Evolutionary conservation across 2,888 invertebrate genomes (phyloP).

Genomic region (Luperina testacea): DNA sequence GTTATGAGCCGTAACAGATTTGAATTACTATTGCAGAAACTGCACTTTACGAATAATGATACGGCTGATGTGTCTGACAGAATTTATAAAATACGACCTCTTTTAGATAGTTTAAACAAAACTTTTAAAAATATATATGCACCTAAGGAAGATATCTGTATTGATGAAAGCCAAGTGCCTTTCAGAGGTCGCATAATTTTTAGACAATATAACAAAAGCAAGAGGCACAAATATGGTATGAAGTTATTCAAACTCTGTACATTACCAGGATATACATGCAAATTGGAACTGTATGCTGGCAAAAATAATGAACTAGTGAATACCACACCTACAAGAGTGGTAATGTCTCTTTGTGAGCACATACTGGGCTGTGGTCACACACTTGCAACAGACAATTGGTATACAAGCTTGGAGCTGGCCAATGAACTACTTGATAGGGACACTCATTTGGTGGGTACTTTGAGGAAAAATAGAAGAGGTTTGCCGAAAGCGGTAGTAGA

Average conservation of each 20-base stretch:
- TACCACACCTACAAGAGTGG: slow-evolving; percentile 3
- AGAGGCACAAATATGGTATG: background rate
- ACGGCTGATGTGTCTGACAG: no score
- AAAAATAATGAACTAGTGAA: background rate
- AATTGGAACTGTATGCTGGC: slow-evolving; percentile 6
- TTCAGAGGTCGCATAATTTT: slow-evolving; percentile 6
- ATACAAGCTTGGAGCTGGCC: slow-evolving; percentile 3
- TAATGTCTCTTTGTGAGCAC: slow-evolving; percentile 6
- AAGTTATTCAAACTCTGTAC: slow-evolving; percentile 12
- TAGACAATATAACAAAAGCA: slow-evolving; percentile 8
- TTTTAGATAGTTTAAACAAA: no score
- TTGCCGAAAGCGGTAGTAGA: slow-evolving; percentile 2
- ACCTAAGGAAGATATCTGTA: no score
- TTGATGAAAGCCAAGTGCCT: no score
- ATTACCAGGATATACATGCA: slow-evolving; percentile 9
- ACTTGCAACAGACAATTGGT: slow-evolving; percentile 11
- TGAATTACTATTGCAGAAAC: no score
- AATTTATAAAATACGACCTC: no score
- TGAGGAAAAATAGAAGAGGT: slow-evolving; percentile 9
- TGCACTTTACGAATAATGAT: no score
- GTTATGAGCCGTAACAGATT: no score
- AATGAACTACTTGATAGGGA: slow-evolving; percentile 6
- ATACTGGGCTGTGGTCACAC: slow-evolving; percentile 12
- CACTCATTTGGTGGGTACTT: slow-evolving; percentile 3
- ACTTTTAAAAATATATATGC: no score